Evolutionary conservation across 2,888 invertebrate genomes (phyloP), one percentile per base, ranked within the genome.

Genomic region (Euplagia quadripunctaria): DNA sequence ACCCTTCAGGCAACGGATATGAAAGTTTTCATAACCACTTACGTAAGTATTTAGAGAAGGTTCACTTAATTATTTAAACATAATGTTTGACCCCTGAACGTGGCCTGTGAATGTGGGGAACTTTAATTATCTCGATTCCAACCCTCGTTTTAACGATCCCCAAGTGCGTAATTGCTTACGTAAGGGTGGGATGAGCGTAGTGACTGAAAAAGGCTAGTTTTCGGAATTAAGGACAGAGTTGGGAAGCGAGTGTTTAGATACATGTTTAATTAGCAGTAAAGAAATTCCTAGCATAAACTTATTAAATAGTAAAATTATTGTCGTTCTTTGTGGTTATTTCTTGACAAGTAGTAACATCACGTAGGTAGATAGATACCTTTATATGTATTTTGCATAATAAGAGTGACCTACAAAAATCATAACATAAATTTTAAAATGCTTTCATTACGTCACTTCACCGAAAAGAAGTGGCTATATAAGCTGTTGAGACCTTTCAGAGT

Each of bases 91-190:
- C 86, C 89, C 79, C 81, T 75, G 84, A 83, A 82, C 79, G 81
- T 73, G 79, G 81, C 74, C 83, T 80, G 78, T 81, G 80, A 86
- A 85, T 86, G 86, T 84, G 84, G 85, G 85, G 77, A 82, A 88
- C 86, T 90, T 90, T 90, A 89, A 90, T 90, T 90, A 91, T 89
- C 85, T 85, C 79, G 83, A 86, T 86, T 83, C 85, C 80, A 78
- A 84, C 85, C 88, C 82, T 85, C 85, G 83, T 81, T 89, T 85
- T 86, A 87, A 90, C 82, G 85, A 83, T 82, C 73, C 88, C 89
- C 89, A 66, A 74, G 86, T 85, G 89, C 80, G 83, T 86, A 88
- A 86, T 89, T 88, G 84, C 86, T 84, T 85, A 81, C 82, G 82
- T 81, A 78, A 82, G 86, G 82, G 73, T 76, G 79, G 76, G 72